Percentiles rank a stretch among this genome's conserved stretches.
phyloP scores from a whole-genome alignment of 2,113 vertebrate species.

The Leptobrachium leishanense region DNA sequence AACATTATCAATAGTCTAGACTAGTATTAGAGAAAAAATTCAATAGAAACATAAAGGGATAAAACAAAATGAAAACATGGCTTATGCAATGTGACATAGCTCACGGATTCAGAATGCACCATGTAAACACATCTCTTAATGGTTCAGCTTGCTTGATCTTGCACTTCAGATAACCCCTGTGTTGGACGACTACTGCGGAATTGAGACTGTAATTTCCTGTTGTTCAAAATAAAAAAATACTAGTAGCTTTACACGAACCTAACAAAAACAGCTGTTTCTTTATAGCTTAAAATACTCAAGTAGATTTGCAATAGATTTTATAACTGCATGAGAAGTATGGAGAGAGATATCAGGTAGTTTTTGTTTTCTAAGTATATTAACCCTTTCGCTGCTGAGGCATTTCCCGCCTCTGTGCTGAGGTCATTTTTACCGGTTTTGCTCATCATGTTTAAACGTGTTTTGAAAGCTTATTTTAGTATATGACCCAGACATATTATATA shows the following conservation, averaged over 20 bases:
- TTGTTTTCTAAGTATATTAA: too few species aligned
- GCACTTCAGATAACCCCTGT: conserved; percentile 28
- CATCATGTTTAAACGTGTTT: too few species aligned
- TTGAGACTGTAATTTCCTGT: conserved; percentile 66
- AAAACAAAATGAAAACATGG: conserved; percentile 29
- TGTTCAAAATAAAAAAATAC: conserved; percentile 28
- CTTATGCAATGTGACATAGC: conserved; percentile 18
- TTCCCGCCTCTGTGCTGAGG: too few species aligned
- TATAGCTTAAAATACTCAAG: conserved; percentile 60
- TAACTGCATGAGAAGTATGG: conserved; percentile 43
- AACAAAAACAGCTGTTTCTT: conserved; percentile 59
- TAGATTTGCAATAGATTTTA: conserved; percentile 45
- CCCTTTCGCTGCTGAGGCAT: too few species aligned
- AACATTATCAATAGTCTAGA: conserved; percentile 33
- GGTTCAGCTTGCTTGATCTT: conserved; percentile 15
- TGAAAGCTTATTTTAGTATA: too few species aligned
- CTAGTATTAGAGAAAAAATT: conserved; percentile 25
- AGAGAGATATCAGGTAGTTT: background rate
- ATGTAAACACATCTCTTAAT: conserved; percentile 31
- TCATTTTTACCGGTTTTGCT: too few species aligned
- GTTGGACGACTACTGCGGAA: conserved; percentile 42
- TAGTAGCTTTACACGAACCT: conserved; percentile 33
- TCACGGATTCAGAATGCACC: conserved; percentile 11
- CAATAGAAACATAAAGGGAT: conserved; percentile 24
- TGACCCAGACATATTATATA: too few species aligned